Evolutionary conservation across 2,113 vertebrate species (phyloP), one percentile per base, ranked within the genome.

Genomic region (Poeciliopsis turrubarensis): DNA sequence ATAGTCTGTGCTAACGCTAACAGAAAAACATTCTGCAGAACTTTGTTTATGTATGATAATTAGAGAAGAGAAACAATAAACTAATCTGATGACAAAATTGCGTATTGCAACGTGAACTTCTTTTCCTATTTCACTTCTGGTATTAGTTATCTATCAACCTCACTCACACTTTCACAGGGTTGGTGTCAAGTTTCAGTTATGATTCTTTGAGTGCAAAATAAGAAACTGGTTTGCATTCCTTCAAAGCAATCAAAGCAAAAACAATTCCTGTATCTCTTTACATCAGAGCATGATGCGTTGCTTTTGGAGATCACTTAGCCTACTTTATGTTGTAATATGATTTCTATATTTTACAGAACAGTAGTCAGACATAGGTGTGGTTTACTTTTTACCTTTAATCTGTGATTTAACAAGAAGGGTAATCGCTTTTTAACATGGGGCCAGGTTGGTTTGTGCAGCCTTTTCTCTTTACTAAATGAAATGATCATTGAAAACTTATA

Each of bases 121-220:
- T n/a, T 30, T 51, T 31, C 27, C 41, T 68, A n/a, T 67, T 67
- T 67, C 65, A 67, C 65, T 67, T 67, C 37, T 41, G 14, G 11
- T 67, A 14, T 41, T 17, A 27, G 37, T 67, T 44, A 7, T 41
- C 32, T 4, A 37, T n/a, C 30, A 31, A 31, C 27, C 25, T 14
- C 22, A 34, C 31, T 3, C 9, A 66, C n/a, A 10, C 17, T 26
- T 37, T 34, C 26, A 26, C 4, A 30, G 32, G 30, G n/a, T 25
- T 34, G 22, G 51, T 54, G 8, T 54, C 51, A 65, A 65, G 62
- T 31, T 64, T 32, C 29, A 22, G 5, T 32, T 32, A 25, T n/a
- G 22, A 34, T 34, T n/a, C 7, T 25, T 63, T 31, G 12, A 31
- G 15, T 54, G 25, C 51, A 25, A 54, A 54, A 54, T 54, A 54